Evolutionary conservation across 2,888 invertebrate species (phyloP).

Genomic region (Aethes cnicana): DNA sequence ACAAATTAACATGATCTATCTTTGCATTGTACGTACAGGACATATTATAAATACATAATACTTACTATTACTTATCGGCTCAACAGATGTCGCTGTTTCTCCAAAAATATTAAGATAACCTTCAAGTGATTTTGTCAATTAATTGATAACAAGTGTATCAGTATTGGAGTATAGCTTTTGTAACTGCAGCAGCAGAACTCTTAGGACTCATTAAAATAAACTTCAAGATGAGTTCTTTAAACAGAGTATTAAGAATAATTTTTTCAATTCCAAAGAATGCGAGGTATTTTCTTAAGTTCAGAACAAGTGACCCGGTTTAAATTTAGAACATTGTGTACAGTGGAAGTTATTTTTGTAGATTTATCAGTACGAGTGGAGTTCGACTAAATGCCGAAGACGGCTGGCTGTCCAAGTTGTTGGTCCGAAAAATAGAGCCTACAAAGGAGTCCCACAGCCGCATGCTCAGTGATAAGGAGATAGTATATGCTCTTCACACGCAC

Average conservation of each 20-base stretch:
- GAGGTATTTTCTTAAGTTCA: conserved; percentile 52
- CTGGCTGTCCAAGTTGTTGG: conserved; percentile 94
- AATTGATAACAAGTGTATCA: conserved; percentile 66
- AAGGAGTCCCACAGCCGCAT: conserved; percentile 98
- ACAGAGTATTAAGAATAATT: conserved; percentile 60
- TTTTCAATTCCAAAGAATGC: conserved; percentile 62
- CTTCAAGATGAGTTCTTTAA: conserved; percentile 66
- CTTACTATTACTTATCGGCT: too few relatives aligned
- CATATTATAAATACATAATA: too few relatives aligned
- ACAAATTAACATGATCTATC: too few relatives aligned
- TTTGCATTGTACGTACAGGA: too few relatives aligned
- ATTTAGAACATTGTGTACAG: conserved; percentile 46
- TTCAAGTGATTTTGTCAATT: conserved; percentile 79
- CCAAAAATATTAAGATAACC: conserved; percentile 74
- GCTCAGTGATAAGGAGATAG: conserved; percentile 97
- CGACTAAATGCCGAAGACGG: conserved; percentile 84
- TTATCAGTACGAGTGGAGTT: conserved; percentile 65
- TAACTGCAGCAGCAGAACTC: conserved; percentile 36
- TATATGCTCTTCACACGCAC: conserved; percentile 97
- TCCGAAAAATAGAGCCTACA: conserved; percentile 95
- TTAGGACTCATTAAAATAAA: conserved; percentile 35
- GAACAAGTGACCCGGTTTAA: conserved; percentile 41
- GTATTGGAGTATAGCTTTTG: conserved; percentile 39
- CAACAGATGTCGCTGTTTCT: conserved; percentile 60
- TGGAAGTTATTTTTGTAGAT: conserved; percentile 62